Percentiles rank a stretch among this genome's conserved stretches.
Conservation (phyloP, 2,888 invertebrate genomes). For the Mythimna albipuncta region DNA sequence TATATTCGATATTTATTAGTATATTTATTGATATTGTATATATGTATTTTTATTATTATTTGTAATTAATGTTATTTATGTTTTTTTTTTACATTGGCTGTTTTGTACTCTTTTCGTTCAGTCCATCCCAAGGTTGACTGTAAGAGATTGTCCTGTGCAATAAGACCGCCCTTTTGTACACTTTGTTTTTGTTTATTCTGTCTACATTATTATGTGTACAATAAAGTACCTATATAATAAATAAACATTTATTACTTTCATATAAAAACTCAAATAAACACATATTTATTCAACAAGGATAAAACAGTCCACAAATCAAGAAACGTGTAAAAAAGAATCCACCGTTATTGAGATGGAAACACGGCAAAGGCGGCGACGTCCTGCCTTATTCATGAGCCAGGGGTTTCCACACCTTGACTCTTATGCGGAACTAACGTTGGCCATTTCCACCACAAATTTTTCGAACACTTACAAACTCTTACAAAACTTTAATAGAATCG, state of each 20-base stretch:
- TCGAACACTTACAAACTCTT: slow-evolving; percentile 74
- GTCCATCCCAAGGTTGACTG: no score
- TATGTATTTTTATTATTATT: no score
- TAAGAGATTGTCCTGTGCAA: no score
- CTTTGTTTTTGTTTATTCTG: no score
- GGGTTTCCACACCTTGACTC: slow-evolving; percentile 75
- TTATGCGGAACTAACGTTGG: slow-evolving; percentile 77
- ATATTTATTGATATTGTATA: no score
- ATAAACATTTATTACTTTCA: slow-evolving; percentile 24
- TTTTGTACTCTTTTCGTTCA: no score
- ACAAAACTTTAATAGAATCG: slow-evolving; percentile 70
- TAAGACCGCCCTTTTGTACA: no score
- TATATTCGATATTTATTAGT: no score
- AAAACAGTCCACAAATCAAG: slow-evolving; percentile 71
- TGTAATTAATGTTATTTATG: no score
- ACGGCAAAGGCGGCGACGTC: slow-evolving; percentile 81
- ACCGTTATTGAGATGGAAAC: slow-evolving; percentile 77
- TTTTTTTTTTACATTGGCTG: no score
- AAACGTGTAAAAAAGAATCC: slow-evolving; percentile 75
- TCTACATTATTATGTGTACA: no score
- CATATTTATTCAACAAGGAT: slow-evolving; percentile 42
- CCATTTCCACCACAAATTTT: slow-evolving; percentile 79
- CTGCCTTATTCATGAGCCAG: slow-evolving; percentile 83
- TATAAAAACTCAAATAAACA: slow-evolving; percentile 34
- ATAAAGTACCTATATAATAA: no score